These are phyloP conservation scores for Xenopus borealis DNA, from an alignment of 2,113 vertebrate genomes.

Conservation along the genomic window DNA sequence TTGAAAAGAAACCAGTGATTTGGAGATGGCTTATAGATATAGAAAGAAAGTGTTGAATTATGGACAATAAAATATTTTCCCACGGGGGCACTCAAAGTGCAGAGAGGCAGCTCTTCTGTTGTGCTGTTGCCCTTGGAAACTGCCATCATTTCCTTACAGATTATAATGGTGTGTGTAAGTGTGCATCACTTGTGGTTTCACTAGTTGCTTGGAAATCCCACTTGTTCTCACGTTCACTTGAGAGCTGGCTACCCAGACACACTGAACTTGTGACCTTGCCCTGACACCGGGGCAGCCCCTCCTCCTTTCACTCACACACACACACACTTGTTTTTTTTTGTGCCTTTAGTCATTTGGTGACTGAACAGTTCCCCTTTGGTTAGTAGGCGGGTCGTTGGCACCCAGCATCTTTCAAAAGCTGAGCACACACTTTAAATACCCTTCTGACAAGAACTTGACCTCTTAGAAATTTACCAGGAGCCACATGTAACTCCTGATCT, in stretches of 20 bases:
- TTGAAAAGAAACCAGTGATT: too few species aligned
- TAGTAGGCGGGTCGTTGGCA: slow-evolving; percentile 29
- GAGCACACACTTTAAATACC: slow-evolving; percentile 52
- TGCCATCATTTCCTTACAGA: too few species aligned
- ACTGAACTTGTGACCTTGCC: slow-evolving; percentile 36
- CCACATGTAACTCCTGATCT: slow-evolving; percentile 41
- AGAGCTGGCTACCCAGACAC: slow-evolving; percentile 29
- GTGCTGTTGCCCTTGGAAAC: too few species aligned
- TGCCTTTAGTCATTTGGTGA: slow-evolving; percentile 37
- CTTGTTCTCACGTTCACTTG: slow-evolving; percentile 22
- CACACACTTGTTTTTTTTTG: neutral
- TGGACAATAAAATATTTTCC: too few species aligned
- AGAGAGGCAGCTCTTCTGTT: too few species aligned
- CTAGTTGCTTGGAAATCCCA: neutral
- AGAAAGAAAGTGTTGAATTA: too few species aligned
- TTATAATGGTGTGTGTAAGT: neutral
- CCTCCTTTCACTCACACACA: slow-evolving; percentile 29
- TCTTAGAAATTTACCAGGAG: slow-evolving; percentile 31
- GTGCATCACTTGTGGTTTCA: neutral
- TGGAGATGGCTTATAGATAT: too few species aligned
- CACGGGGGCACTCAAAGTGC: too few species aligned
- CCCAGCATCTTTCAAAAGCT: slow-evolving; percentile 29
- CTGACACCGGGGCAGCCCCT: slow-evolving; percentile 40
- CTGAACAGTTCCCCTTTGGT: slow-evolving; percentile 42
- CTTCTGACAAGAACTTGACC: slow-evolving; percentile 56